These are phyloP conservation scores for Cisticola juncidis DNA, from an alignment of 2,113 vertebrate genomes.

Conservation along the genomic window DNA sequence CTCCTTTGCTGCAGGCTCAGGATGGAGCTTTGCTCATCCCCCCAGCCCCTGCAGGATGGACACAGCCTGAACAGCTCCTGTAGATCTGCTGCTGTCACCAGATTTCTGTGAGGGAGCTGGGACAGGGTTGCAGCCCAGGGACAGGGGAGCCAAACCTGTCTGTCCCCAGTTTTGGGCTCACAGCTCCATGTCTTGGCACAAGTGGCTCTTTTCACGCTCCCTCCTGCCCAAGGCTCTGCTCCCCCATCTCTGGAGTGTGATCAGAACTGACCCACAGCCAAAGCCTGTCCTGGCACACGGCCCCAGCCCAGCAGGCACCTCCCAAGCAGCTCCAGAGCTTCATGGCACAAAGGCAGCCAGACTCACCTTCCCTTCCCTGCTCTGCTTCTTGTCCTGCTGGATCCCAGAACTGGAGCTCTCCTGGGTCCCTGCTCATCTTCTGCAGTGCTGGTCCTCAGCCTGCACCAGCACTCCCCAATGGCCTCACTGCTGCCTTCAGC, in stretches of 20 bases:
- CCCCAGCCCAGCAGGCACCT: background rate
- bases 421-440: rapidly evolving
- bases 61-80: rapidly evolving
- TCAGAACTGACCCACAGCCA: rapidly evolving
- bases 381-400: background rate
- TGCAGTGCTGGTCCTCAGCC: background rate
- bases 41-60: background rate
- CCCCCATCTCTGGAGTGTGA: background rate
- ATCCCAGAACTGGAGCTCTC: background rate
- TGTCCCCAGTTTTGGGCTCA: background rate
- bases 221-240: background rate
- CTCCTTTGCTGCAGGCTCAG: rapidly evolving
- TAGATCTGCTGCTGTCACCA: background rate
- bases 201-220: background rate
- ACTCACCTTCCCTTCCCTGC: background rate
- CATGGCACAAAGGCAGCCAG: background rate
- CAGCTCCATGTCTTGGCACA: background rate
- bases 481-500: background rate
- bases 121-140: background rate
- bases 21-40: background rate
- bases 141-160: background rate
- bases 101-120: background rate
- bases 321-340: rapidly evolving
- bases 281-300: rapidly evolving
- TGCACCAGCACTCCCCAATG: rapidly evolving